Percentiles rank a stretch among this genome's conserved stretches.
Evolutionary conservation across 2,797 vertebrate species (phyloP).

Genomic region (Varecia variegata): DNA sequence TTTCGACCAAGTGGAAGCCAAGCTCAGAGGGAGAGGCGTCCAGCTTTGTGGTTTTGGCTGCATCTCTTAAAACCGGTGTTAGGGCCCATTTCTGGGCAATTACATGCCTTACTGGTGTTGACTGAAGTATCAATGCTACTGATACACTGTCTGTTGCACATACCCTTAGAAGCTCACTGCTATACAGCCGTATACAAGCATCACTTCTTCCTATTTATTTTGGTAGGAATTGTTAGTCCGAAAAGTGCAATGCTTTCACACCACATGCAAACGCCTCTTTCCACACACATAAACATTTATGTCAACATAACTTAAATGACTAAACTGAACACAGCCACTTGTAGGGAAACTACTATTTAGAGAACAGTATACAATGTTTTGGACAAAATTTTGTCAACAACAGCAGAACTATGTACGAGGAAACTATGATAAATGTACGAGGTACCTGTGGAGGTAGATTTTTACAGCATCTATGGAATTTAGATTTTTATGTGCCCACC

Average conservation of each 20-base stretch:
- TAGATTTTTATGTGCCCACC: background rate
- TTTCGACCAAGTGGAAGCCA: constrained; percentile 71
- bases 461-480: background rate
- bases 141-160: background rate
- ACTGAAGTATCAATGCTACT: constrained; percentile 51
- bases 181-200: fast-evolving
- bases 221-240: background rate
- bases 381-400: background rate
- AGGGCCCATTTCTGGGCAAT: constrained; percentile 78
- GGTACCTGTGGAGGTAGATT: fast-evolving
- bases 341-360: background rate
- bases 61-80: constrained; percentile 61
- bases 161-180: background rate
- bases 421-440: background rate
- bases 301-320: background rate
- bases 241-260: fast-evolving
- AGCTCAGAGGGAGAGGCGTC: constrained; percentile 78
- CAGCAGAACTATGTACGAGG: background rate
- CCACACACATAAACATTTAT: background rate
- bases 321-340: background rate
- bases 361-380: background rate
- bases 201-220: background rate
- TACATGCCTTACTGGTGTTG: constrained; percentile 61
- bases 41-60: constrained; percentile 84
- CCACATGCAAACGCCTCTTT: background rate